These are phyloP conservation scores for Brotula barbata DNA, from an alignment of 2,797 vertebrate genomes.

Conservation along the genomic window DNA sequence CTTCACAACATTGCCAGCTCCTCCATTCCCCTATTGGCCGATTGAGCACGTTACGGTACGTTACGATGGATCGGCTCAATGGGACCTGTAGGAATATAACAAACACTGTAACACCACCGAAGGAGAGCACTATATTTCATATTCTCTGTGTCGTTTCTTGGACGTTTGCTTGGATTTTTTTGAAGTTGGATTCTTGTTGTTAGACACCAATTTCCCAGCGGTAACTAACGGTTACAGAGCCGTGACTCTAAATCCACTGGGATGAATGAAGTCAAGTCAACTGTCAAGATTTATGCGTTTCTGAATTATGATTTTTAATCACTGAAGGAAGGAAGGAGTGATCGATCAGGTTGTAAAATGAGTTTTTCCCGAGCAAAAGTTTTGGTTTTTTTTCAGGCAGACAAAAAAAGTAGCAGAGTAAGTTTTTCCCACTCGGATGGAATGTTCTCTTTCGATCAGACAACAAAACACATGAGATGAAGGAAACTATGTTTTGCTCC, in stretches of 20 bases:
- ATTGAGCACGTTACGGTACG: too few species aligned
- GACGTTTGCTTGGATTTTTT: background rate
- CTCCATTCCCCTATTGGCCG: too few species aligned
- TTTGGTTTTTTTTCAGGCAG: constrained; percentile 33
- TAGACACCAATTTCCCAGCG: background rate
- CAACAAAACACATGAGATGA: constrained; percentile 48
- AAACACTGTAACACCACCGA: too few species aligned
- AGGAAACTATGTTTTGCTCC: constrained; percentile 47
- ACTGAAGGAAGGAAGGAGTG: constrained; percentile 12
- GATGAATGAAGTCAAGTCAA: background rate
- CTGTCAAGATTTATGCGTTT: constrained; percentile 2
- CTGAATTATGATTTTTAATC: background rate
- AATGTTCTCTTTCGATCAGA: constrained; percentile 48
- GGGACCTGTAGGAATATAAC: too few species aligned
- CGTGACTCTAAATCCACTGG: constrained; percentile 1
- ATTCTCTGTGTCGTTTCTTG: background rate
- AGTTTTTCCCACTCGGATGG: constrained; percentile 26
- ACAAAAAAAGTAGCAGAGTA: constrained; percentile 17
- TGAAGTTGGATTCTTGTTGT: background rate
- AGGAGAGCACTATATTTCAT: background rate
- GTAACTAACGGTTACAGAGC: background rate
- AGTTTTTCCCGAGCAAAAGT: constrained; percentile 19
- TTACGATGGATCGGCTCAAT: too few species aligned
- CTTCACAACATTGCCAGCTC: too few species aligned
- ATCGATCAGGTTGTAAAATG: constrained; percentile 5